A percentile compares a stretch with the other conserved stretches of the same genome.
phyloP scores from a whole-genome alignment of 2,888 invertebrate genomes.

The Drosophila mercatorum region DNA sequence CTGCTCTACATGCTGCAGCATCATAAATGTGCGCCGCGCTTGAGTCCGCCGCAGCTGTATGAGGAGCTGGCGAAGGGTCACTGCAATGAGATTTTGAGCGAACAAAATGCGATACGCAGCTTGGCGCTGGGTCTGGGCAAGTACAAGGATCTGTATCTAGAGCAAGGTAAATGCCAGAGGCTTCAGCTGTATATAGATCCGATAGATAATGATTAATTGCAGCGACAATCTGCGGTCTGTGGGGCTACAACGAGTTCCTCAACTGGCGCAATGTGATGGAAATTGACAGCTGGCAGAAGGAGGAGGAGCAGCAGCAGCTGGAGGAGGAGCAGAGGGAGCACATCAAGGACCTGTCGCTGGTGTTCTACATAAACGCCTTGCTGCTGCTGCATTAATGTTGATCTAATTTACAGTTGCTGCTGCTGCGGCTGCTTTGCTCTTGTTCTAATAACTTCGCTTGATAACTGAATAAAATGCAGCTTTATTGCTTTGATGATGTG shows the following conservation, averaged over 20 bases:
- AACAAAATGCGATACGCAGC: conserved; percentile 78
- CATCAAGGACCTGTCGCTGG: conserved; percentile 74
- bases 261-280: conserved; percentile 79
- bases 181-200: neutral
- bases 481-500: conserved; percentile 58
- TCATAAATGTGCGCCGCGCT: conserved; percentile 71
- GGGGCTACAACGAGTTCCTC: conserved; percentile 79
- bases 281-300: conserved; percentile 65
- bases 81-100: conserved; percentile 76
- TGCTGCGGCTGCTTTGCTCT: conserved; percentile 9
- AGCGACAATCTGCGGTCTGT: conserved; percentile 79
- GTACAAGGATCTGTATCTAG: conserved; percentile 82
- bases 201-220: conserved; percentile 17
- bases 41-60: conserved; percentile 65
- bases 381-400: conserved; percentile 69
- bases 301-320: conserved; percentile 60
- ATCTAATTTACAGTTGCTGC: conserved; percentile 30
- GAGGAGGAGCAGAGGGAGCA: conserved; percentile 53
- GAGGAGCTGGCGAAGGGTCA: conserved; percentile 66
- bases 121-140: conserved; percentile 75
- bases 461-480: conserved; percentile 66
- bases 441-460: conserved; percentile 41
- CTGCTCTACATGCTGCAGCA: conserved; percentile 79
- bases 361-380: conserved; percentile 77
- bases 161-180: conserved; percentile 71